Evolutionary conservation across 1,140 invertebrate species (phyloP).

Genomic region (Apis cerana): DNA sequence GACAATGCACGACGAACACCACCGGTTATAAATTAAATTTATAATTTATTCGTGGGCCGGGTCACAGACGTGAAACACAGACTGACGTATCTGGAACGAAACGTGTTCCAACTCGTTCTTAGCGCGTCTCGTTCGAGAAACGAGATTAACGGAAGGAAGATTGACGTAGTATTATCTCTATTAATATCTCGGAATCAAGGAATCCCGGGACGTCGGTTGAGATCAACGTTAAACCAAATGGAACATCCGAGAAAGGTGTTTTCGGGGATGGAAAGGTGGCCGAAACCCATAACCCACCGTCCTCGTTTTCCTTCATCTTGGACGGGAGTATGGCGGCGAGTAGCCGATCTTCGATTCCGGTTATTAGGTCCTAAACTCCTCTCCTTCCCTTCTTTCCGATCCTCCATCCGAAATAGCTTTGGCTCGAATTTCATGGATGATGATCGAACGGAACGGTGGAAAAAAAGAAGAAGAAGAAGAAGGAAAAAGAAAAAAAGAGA

Average conservation of each 20-base stretch:
- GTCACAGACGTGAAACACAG: neutral
- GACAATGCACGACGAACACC: neutral
- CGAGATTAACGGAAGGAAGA: neutral
- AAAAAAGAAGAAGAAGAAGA: neutral
- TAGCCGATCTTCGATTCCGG: constrained; percentile 56
- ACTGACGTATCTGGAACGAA: neutral
- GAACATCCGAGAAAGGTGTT: constrained; percentile 1
- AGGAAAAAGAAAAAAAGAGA: neutral
- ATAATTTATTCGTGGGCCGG: neutral
- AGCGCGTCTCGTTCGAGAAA: neutral
- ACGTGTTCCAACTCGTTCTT: neutral
- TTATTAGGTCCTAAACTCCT: constrained; percentile 62
- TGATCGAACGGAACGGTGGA: neutral
- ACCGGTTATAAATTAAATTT: neutral
- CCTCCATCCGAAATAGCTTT: constrained; percentile 44
- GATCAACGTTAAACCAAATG: constrained; percentile 4
- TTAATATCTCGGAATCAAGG: too few species aligned
- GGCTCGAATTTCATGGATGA: neutral
- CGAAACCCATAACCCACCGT: constrained; percentile 8
- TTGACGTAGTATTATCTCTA: too few species aligned
- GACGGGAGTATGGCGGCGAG: constrained; percentile 11
- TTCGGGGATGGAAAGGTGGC: constrained; percentile 6
- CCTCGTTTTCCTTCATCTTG: neutral
- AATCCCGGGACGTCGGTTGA: too few species aligned
- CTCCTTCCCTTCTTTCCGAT: constrained; percentile 43